Evolutionary conservation across 2,113 vertebrate genomes (phyloP).

Genomic region (Tragelaphus scriptus): DNA sequence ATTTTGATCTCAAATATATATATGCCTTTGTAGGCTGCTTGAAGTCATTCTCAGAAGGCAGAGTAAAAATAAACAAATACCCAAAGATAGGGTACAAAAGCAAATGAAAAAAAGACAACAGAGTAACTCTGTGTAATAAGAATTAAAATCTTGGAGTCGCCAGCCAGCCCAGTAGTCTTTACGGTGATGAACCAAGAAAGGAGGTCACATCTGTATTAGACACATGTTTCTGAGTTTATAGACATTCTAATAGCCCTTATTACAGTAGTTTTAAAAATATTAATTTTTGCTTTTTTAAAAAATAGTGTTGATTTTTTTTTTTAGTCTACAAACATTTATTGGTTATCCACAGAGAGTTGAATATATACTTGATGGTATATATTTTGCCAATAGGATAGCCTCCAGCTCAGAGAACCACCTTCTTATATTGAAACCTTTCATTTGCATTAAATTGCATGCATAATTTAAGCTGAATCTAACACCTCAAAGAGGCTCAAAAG

Average conservation of each 20-base stretch:
- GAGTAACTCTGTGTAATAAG: not conserved
- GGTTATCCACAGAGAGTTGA: not conserved
- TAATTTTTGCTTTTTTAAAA: not conserved
- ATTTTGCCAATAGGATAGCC: constrained; percentile 24
- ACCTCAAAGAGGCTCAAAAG: constrained; percentile 28
- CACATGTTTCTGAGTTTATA: not conserved
- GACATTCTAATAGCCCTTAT: not conserved
- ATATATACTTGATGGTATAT: not conserved
- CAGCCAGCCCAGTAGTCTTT: not conserved
- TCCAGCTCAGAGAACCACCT: constrained; percentile 24
- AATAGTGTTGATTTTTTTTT: not conserved
- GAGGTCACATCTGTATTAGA: not conserved
- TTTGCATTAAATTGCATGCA: constrained; percentile 52
- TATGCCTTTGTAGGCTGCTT: not conserved
- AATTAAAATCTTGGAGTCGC: not conserved
- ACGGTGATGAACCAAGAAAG: not conserved
- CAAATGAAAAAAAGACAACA: not conserved
- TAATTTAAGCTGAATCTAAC: constrained; percentile 45
- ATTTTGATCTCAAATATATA: not conserved
- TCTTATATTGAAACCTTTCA: constrained; percentile 15
- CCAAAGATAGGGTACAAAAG: not conserved
- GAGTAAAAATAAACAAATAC: not conserved
- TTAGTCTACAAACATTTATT: not conserved
- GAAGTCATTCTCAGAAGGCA: not conserved
- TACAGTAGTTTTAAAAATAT: not conserved